Base-by-base conservation (phyloP, 2,888 invertebrate genomes). In the Hydrotaea diabolus region DNA sequence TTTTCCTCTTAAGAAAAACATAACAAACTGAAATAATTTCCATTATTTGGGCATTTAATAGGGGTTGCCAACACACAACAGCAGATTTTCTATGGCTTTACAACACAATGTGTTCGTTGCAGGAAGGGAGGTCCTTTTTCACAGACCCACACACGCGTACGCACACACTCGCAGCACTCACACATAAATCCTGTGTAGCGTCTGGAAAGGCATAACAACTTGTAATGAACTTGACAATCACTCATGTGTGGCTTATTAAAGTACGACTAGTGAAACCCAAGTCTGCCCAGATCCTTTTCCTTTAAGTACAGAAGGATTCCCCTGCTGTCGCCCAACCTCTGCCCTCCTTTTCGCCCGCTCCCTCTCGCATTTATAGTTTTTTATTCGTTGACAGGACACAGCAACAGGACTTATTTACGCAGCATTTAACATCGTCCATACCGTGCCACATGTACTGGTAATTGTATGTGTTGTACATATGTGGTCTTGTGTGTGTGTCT, bases 161-260 rank as follows among this genome's bases (percentile, higher is more conserved):
- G 39, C 13, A n/a, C n/a, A n/a, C n/a, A n/a, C n/a, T n/a, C n/a
- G n/a, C n/a, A n/a, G n/a, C n/a, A n/a, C n/a, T 57, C 13, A 15
- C 13, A 26, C 8, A 26, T 13, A 62, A 39, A 53, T 17, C 59
- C 59, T 66, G 26, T 9, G 43, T 31, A 43, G 23, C 53, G 26
- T 17, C 49, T 31, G 31, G 7, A 49, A 17, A 49, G 26, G 31
- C 39, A 73, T 21, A 19, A 73, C n/a, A 46, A 17, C 31, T 21
- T 39, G 46, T 71, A 82, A 77, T 80, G 80, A 82, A 80, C 77
- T 75, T 75, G 77, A 84, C 79, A 84, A 75, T 83, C 83, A 83
- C 55, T 81, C 83, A 86, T 80, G 79, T 82, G 83, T 82, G 81
- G 83, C 73, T 78, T 76, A 85, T 83, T 85, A 76, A 80, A 80